phyloP scores from a whole-genome alignment of 2,797 vertebrate species.

The Lithobates pipiens region DNA sequence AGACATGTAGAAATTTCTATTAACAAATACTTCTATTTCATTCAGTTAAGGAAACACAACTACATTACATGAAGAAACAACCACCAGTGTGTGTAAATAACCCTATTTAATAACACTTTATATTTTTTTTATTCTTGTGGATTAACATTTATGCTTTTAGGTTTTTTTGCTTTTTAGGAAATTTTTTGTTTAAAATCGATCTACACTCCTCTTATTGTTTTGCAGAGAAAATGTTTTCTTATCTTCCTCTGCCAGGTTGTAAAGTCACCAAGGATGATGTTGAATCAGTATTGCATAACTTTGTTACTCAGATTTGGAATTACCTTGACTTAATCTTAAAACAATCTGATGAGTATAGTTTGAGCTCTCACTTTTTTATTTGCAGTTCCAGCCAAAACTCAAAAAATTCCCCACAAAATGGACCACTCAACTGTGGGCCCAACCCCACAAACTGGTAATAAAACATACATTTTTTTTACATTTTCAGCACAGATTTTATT shows the following conservation, averaged over 20 bases:
- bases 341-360: slow-evolving; percentile 9
- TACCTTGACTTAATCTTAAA: slow-evolving; percentile 6
- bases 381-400: slow-evolving; percentile 70
- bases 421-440: slow-evolving; percentile 19
- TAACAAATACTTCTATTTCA: slow-evolving; percentile 27
- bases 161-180: neutral
- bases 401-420: slow-evolving; percentile 1
- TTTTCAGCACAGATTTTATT: neutral
- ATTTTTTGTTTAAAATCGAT: neutral
- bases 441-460: slow-evolving; percentile 38
- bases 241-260: slow-evolving; percentile 13
- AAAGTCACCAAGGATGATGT: neutral
- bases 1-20: neutral
- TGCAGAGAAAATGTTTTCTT: slow-evolving; percentile 18
- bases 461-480: neutral
- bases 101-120: neutral
- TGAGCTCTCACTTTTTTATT: slow-evolving; percentile 57
- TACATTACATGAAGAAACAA: slow-evolving; percentile 25
- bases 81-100: slow-evolving; percentile 34
- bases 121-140: neutral
- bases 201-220: slow-evolving; percentile 33
- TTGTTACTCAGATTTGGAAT: slow-evolving; percentile 16
- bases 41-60: slow-evolving; percentile 36
- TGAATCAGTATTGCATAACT: slow-evolving; percentile 20
- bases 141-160: slow-evolving; percentile 5